These are phyloP conservation scores for Noturus placidus DNA, from an alignment of 2,113 vertebrate species.

Conservation along the genomic window DNA sequence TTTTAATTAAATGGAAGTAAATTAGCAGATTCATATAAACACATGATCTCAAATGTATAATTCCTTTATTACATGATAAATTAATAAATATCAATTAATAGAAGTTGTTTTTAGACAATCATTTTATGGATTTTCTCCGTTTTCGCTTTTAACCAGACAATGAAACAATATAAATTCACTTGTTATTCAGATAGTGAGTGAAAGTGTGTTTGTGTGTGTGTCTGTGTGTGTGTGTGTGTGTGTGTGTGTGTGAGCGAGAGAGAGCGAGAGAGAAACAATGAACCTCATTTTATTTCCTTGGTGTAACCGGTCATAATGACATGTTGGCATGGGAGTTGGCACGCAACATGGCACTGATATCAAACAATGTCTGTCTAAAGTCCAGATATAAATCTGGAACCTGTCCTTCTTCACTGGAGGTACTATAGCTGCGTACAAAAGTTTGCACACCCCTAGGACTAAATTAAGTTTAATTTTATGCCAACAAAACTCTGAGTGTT, in stretches of 20 bases:
- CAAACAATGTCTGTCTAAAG: conserved; percentile 9
- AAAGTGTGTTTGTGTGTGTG: no score
- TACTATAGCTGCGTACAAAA: neutral
- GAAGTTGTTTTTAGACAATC: neutral
- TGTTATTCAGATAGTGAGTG: neutral
- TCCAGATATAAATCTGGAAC: neutral
- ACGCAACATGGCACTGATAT: neutral
- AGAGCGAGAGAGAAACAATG: neutral
- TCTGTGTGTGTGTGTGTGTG: neutral
- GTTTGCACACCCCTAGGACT: neutral
- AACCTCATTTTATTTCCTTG: conserved; percentile 35
- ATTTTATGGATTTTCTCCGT: neutral
- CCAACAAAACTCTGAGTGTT: neutral
- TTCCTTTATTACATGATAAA: neutral
- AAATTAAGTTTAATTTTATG: neutral
- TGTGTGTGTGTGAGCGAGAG: neutral
- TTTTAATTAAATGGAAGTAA: no score
- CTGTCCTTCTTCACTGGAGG: neutral
- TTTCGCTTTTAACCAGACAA: neutral
- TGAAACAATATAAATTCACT: neutral
- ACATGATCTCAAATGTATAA: neutral
- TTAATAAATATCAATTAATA: neutral
- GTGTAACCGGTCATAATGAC: conserved; percentile 18
- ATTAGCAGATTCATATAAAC: no score
- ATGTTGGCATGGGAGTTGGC: neutral